A percentile compares a stretch with the other conserved stretches of the same genome.
Evolutionary conservation across 2,113 vertebrate species (phyloP).

Genomic region (Thryonomys swinderianus): DNA sequence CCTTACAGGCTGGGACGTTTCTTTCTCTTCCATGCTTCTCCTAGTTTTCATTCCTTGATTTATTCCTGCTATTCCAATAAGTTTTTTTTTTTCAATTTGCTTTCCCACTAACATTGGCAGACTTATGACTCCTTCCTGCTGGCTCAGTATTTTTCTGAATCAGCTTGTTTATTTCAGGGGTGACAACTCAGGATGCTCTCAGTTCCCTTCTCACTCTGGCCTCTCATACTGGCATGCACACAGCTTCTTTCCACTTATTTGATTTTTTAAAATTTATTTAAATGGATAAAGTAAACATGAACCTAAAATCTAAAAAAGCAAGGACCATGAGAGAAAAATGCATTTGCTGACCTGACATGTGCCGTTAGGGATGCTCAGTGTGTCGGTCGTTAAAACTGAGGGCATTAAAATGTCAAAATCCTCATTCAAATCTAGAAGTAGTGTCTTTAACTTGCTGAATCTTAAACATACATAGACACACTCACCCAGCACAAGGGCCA

Average conservation of each 20-base stretch:
- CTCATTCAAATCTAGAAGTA: slow-evolving; percentile 7
- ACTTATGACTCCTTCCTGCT: background rate
- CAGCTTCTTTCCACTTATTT: background rate
- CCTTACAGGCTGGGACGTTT: background rate
- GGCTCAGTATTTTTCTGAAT: background rate
- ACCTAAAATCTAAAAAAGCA: background rate
- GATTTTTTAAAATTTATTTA: background rate
- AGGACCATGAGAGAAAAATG: background rate
- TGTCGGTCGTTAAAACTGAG: background rate
- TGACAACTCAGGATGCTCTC: background rate
- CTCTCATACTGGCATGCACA: background rate
- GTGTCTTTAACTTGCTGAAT: background rate
- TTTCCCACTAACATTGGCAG: background rate
- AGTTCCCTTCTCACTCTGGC: background rate
- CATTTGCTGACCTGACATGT: slow-evolving; percentile 60
- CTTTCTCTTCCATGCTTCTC: background rate
- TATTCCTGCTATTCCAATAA: background rate
- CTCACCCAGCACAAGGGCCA: background rate
- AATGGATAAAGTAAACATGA: background rate
- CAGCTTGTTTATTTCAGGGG: background rate
- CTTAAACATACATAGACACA: background rate
- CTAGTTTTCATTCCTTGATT: background rate
- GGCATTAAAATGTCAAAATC: background rate
- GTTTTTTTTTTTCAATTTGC: background rate
- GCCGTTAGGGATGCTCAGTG: background rate